Evolutionary conservation across 2,797 vertebrate genomes (phyloP), one percentile per base, ranked within the genome.

Genomic region (Alfaro cultratus): DNA sequence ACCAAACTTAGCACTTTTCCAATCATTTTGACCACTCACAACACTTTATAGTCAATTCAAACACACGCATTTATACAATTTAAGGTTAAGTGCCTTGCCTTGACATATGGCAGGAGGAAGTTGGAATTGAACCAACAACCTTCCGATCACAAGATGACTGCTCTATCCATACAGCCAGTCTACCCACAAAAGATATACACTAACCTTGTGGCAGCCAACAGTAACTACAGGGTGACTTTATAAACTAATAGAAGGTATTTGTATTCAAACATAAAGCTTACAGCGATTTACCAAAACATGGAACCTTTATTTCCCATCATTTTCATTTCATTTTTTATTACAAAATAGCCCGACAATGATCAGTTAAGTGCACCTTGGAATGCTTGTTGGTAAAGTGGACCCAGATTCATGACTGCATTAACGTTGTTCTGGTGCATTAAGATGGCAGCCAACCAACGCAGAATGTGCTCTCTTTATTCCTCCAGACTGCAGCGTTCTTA

Each of bases 301-400:
- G 92, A 93, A 93, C 85, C 91, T 96, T 96, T 96, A 96, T 95
- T 96, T 80, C 39, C 89, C 23, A 1, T 31, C 39, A 68, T 41
- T 41, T 68, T 87, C 89, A 92, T 82, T 85, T 23, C 78, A 18
- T 75, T 86, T 89, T 88, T 86, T 85, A 72, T 83, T 85, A 89
- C 64, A 95, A 89, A 94, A 93, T 88, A 90, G 23, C 62, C 75
- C 83, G 76, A 77, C 80, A 82, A 83, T 62, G 75, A 89, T 81
- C 83, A 81, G 82, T 89, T 87, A 88, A 86, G 87, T 88, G 83
- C 92, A 87, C 75, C 80, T 79, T 90, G 94, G 95, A 96, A 96
- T 95, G 95, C 91, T 91, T 62, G 84, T 89, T 84, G 88, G 79
- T 87, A 77, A 43, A 86, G 86, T 95, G 92, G 91, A 93, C 93